Evolutionary conservation across 2,888 invertebrate species (phyloP).

Genomic region (Drosophila austrosaltans): DNA sequence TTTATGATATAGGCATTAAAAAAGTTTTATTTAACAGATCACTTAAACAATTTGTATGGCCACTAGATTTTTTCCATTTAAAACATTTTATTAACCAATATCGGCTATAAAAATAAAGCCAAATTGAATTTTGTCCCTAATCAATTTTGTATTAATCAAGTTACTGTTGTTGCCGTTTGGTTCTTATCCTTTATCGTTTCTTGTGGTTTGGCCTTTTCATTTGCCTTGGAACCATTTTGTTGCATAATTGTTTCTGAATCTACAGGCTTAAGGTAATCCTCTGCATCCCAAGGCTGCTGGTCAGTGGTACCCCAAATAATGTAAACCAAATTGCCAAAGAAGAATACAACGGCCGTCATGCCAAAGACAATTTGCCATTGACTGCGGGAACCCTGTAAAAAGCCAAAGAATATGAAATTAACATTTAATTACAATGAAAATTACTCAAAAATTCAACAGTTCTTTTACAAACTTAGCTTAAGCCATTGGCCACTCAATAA

Average conservation of each 20-base stretch:
- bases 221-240: neutral
- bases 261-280: slow-evolving; percentile 44
- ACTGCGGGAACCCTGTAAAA: slow-evolving; percentile 82
- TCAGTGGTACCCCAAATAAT: slow-evolving; percentile 87
- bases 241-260: slow-evolving; percentile 38
- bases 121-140: neutral
- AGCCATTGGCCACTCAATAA: too few species aligned
- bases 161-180: neutral
- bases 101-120: neutral
- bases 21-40: too few species aligned
- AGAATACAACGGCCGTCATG: slow-evolving; percentile 87
- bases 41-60: too few species aligned
- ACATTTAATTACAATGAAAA: too few species aligned
- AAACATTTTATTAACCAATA: too few species aligned
- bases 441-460: too few species aligned
- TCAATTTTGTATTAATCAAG: slow-evolving; percentile 18
- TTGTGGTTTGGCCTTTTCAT: neutral
- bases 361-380: slow-evolving; percentile 91
- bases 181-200: neutral
- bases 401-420: neutral
- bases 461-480: too few species aligned
- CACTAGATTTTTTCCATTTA: too few species aligned
- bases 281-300: slow-evolving; percentile 88
- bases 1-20: too few species aligned
- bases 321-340: slow-evolving; percentile 88